A percentile compares a stretch with the other conserved stretches of the same genome.
phyloP scores from a whole-genome alignment of 1,140 invertebrate species.

The Armadillidium nasatum region DNA sequence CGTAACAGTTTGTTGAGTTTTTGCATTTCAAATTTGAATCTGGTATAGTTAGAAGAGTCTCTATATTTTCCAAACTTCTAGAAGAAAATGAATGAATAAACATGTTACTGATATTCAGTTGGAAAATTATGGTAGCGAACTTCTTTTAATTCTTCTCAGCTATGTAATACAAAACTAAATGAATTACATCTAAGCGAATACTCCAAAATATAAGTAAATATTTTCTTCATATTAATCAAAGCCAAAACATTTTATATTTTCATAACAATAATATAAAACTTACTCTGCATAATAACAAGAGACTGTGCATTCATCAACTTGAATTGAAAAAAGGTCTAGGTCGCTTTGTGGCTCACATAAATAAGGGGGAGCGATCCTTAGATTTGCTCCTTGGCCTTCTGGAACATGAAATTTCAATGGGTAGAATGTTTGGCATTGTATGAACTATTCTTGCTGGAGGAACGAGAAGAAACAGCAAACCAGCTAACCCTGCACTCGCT shows the following conservation, averaged over 20 bases:
- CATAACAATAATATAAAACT: background rate
- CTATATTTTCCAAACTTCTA: too few relatives aligned
- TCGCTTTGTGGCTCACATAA: too few relatives aligned
- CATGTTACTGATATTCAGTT: too few relatives aligned
- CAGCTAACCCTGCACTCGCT: background rate
- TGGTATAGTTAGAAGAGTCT: too few relatives aligned
- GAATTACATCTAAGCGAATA: background rate
- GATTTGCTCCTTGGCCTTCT: background rate
- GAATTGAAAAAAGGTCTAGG: too few relatives aligned
- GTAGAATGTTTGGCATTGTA: background rate
- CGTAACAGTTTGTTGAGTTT: too few relatives aligned
- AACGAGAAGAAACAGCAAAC: background rate
- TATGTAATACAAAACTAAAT: background rate
- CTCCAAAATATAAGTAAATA: background rate
- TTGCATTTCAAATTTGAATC: too few relatives aligned
- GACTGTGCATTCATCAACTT: background rate
- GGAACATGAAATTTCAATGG: background rate
- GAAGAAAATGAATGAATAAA: too few relatives aligned
- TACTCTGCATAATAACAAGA: background rate
- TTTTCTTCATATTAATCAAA: background rate
- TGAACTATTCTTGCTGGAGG: constrained; percentile 11
- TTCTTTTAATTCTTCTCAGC: background rate
- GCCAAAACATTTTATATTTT: too few relatives aligned
- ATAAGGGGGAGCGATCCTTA: background rate
- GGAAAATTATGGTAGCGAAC: too few relatives aligned